Conservation (phyloP, 2,797 vertebrate genomes). For the Vespertilio murinus region DNA sequence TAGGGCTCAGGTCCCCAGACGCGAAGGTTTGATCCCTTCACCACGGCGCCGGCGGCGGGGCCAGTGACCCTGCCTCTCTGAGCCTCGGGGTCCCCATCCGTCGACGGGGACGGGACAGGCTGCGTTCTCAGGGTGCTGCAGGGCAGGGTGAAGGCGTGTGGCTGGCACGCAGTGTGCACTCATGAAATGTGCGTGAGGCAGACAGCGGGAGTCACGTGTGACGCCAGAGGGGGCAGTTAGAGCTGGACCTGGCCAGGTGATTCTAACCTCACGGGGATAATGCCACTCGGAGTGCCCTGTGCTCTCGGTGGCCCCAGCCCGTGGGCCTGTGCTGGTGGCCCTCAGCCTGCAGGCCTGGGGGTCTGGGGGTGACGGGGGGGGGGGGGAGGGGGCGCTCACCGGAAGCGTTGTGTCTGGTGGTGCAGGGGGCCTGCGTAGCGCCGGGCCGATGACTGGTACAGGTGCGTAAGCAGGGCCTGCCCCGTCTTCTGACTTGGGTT, state of each 20-base stretch:
- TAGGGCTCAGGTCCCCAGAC: background rate
- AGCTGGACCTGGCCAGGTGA: no score
- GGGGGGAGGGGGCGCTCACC: slow-evolving; percentile 84
- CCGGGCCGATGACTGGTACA: slow-evolving; percentile 94
- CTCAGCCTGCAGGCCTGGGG: background rate
- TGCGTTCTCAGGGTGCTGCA: background rate
- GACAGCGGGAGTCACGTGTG: no score
- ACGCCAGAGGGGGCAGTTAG: background rate
- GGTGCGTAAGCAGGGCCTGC: slow-evolving; percentile 95
- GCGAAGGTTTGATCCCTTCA: background rate
- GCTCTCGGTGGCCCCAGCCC: background rate
- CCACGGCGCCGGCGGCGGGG: background rate
- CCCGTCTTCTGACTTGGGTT: slow-evolving; percentile 97
- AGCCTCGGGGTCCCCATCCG: background rate
- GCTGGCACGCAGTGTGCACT: background rate
- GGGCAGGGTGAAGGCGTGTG: background rate
- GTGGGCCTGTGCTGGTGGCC: background rate
- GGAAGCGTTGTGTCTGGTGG: slow-evolving; percentile 96
- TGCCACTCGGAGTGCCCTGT: no score
- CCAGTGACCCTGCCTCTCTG: background rate
- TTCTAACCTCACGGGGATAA: background rate
- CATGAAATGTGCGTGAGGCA: background rate
- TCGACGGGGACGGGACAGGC: background rate
- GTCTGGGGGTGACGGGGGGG: no score
- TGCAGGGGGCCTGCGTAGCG: slow-evolving; percentile 95